Conservation (phyloP, 2,888 invertebrate species). For the Drosophila buzzatii region DNA sequence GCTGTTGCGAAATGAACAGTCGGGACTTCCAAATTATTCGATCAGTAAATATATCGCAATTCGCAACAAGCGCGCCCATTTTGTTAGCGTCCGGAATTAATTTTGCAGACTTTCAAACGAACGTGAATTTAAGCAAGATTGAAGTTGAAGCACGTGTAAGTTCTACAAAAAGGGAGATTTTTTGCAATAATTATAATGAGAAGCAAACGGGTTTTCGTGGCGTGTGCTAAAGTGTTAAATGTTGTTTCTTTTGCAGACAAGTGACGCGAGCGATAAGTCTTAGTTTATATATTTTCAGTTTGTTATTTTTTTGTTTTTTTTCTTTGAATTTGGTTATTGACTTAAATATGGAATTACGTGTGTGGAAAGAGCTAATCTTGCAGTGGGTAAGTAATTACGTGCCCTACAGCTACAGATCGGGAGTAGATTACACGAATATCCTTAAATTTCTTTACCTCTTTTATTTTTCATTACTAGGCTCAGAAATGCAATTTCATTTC, state of each 20-base stretch:
- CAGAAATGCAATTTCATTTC: slow-evolving; percentile 53
- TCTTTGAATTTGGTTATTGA: neutral
- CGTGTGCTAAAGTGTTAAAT: neutral
- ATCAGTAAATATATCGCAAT: neutral
- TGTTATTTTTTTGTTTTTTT: neutral
- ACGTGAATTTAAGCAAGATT: neutral
- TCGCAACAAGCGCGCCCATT: slow-evolving; percentile 33
- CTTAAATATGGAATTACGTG: slow-evolving; percentile 63
- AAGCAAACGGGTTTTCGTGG: neutral
- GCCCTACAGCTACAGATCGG: neutral
- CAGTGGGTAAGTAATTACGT: slow-evolving; percentile 72
- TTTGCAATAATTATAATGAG: neutral
- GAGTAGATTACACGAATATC: neutral
- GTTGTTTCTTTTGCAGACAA: neutral
- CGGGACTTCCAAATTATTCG: neutral
- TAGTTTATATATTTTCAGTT: neutral
- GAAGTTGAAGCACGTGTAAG: neutral
- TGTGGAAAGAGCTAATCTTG: slow-evolving; percentile 74
- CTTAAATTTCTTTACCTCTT: neutral
- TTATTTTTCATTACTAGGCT: slow-evolving; percentile 57
- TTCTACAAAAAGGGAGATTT: neutral
- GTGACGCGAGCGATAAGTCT: neutral
- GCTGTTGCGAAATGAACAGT: neutral
- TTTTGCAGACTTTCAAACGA: neutral
- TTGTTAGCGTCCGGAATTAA: slow-evolving; percentile 20